Evolutionary conservation across 2,888 invertebrate genomes (phyloP).

Genomic region (Stenurella melanura): DNA sequence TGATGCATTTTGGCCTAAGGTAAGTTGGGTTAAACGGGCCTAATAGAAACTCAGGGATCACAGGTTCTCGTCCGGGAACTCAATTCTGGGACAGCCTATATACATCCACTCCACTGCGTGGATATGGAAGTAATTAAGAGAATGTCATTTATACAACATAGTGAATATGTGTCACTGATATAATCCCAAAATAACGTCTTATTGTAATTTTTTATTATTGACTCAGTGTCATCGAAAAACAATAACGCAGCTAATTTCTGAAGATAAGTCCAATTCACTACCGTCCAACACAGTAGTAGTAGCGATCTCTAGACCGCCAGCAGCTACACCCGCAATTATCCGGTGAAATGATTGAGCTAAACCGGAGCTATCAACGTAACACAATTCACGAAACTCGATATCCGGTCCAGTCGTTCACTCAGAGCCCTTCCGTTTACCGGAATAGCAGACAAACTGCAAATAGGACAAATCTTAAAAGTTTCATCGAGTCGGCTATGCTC

Average conservation of each 20-base stretch:
- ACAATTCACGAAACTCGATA: conserved; percentile 59
- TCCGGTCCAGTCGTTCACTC: conserved; percentile 52
- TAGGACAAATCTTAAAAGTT: conserved; percentile 36
- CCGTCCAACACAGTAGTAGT: not conserved
- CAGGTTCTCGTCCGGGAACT: no score
- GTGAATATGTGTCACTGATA: no score
- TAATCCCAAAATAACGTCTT: no score
- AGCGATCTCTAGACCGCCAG: conserved; percentile 21
- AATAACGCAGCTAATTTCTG: not conserved
- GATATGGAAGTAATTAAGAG: no score
- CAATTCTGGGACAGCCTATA: no score
- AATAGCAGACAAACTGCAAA: conserved; percentile 35
- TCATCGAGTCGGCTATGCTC: conserved; percentile 35
- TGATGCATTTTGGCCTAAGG: no score
- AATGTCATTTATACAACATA: no score
- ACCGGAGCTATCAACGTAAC: conserved; percentile 60
- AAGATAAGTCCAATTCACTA: not conserved
- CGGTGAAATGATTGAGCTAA: conserved; percentile 57
- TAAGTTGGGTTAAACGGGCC: no score
- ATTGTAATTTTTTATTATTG: no score
- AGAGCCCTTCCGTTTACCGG: conserved; percentile 27
- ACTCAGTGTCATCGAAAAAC: no score
- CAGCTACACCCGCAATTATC: conserved; percentile 53
- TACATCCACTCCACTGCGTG: no score
- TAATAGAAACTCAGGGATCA: no score